Base-by-base conservation (phyloP, 2,888 invertebrate species). In the Thereva unica region DNA sequence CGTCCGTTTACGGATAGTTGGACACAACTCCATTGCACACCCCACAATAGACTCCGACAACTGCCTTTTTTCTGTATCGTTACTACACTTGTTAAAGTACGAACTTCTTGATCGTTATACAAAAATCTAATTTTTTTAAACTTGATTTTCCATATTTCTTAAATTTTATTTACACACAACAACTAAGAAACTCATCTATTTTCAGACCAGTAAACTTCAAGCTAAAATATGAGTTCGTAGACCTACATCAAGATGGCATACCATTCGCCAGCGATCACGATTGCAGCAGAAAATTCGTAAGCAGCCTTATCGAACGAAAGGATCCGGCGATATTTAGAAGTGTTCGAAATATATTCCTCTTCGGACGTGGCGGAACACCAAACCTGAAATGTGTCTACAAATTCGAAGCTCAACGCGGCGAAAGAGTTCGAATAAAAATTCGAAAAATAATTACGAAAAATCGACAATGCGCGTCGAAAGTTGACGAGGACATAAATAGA, bases 371-470 rank as follows among this genome's bases (percentile, higher is more conserved):
- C 35, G 94, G 94, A 40, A 86, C 90, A 6, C 85, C 86, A 69
- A 91, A 93, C 80, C 85, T 94, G 23, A 92, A 91, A 89, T 95
- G 95, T 80, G 86, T 90, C 53, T 94, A 94, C 80, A 89, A 92
- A 54, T 94, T 94, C 76, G 92, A 93, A 81, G 93, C 90, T 0
- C 89, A 90, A 74, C 87, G 89, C 61, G 92, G 92, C 55, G 93
- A 94, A 78, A 85, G 89, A 55, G 87, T 94, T 55, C 87, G 90
- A 69, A 83, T 95, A 56, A 87, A 89, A 64, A 84, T 94, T 63
- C 89, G 88, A 75, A 88, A 88, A 69, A 84, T 93, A 4, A 83
- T 86, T n/a, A 88, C 86, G 6, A 84, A 85, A 65, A 84, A 87
- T 74, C 80, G 85, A 23, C 71, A 75, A 41, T 81, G 81, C 67